phyloP scores from a whole-genome alignment of 2,113 vertebrate species.

The Willisornis vidua region DNA sequence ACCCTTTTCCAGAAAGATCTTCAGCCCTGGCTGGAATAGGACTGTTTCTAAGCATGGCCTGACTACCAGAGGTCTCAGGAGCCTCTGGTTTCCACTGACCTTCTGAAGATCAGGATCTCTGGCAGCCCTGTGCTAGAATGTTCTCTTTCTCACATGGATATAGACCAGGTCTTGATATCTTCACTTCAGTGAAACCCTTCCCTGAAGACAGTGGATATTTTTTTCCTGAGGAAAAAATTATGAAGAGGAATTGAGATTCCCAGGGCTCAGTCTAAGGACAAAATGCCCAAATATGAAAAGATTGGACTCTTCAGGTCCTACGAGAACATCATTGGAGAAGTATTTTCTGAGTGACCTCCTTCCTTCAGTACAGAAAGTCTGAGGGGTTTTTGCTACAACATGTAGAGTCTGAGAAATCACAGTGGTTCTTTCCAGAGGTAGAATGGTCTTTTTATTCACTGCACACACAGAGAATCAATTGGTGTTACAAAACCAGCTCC shows the following conservation, averaged over 20 bases:
- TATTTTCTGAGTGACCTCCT: neutral
- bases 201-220: conserved; percentile 22
- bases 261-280: neutral
- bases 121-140: conserved; percentile 18
- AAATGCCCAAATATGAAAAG: neutral
- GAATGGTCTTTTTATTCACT: conserved; percentile 72
- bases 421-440: conserved; percentile 68
- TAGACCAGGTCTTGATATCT: conserved; percentile 16
- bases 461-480: conserved; percentile 43
- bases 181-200: conserved; percentile 22
- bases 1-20: conserved; percentile 66
- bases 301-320: neutral
- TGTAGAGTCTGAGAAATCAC: conserved; percentile 50
- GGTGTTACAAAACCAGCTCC: conserved; percentile 20
- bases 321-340: neutral
- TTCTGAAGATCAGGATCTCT: conserved; percentile 35
- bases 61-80: neutral
- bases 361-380: neutral
- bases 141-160: conserved; percentile 14
- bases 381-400: neutral
- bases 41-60: neutral
- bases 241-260: conserved; percentile 25
- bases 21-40: conserved; percentile 17
- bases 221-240: conserved; percentile 33
- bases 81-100: conserved; percentile 45